Evolutionary conservation across 2,797 vertebrate species (phyloP).

Genomic region (Labroides dimidiatus): DNA sequence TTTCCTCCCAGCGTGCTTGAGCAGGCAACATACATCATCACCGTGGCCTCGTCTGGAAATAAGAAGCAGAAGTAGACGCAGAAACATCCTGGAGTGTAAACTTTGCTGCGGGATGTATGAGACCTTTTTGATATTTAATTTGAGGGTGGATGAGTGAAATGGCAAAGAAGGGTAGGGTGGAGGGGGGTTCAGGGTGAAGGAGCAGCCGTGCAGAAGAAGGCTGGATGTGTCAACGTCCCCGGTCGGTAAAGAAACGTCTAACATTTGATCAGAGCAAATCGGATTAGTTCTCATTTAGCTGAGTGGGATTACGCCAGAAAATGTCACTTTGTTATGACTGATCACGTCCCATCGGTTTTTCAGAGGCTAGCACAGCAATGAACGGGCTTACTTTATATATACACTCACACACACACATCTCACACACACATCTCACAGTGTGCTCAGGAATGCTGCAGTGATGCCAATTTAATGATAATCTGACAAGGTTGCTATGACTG

Average conservation of each 20-base stretch:
- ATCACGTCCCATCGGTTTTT: slow-evolving; percentile 73
- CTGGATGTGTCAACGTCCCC: slow-evolving; percentile 57
- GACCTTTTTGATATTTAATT: slow-evolving; percentile 68
- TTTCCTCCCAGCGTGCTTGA: slow-evolving; percentile 72
- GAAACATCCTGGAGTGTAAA: slow-evolving; percentile 39
- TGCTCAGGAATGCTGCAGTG: slow-evolving; percentile 64
- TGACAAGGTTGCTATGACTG: slow-evolving; percentile 68
- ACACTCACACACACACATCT: slow-evolving; percentile 18
- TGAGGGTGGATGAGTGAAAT: slow-evolving; percentile 53
- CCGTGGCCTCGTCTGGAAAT: slow-evolving; percentile 28
- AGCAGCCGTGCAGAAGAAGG: slow-evolving; percentile 44
- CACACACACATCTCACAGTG: slow-evolving; percentile 9
- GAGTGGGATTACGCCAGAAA: slow-evolving; percentile 80
- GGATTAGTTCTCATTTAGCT: slow-evolving; percentile 81
- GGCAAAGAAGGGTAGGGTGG: neutral
- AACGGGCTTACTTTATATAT: slow-evolving; percentile 21
- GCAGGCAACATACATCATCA: slow-evolving; percentile 71
- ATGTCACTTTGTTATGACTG: slow-evolving; percentile 83
- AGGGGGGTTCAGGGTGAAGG: neutral
- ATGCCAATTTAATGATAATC: slow-evolving; percentile 77
- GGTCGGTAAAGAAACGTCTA: slow-evolving; percentile 52
- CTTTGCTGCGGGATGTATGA: slow-evolving; percentile 46
- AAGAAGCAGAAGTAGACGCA: slow-evolving; percentile 13
- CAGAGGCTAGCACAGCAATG: slow-evolving; percentile 29
- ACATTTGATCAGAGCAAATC: slow-evolving; percentile 81